A percentile compares a stretch with the other conserved stretches of the same genome.
These are phyloP conservation scores for Maccullochella peelii DNA, from an alignment of 2,113 vertebrate species.

Conservation along the genomic window DNA sequence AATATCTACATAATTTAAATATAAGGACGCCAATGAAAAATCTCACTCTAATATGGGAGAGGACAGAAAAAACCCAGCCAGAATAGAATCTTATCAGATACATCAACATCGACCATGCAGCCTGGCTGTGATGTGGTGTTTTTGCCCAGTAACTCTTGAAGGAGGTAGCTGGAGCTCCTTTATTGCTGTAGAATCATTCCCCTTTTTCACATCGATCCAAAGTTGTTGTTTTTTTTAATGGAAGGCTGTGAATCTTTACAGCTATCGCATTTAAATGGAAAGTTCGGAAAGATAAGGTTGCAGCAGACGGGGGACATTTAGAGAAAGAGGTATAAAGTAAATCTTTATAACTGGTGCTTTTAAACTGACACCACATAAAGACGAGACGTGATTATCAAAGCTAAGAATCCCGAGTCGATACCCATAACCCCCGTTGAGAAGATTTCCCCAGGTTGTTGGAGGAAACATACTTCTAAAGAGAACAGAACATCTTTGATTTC, in stretches of 20 bases:
- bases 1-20: not conserved
- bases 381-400: not conserved
- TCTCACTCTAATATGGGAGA: not conserved
- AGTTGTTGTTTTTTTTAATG: not conserved
- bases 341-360: not conserved
- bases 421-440: not conserved
- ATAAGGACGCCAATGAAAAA: not conserved
- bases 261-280: not conserved
- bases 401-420: not conserved
- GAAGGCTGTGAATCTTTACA: not conserved
- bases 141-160: not conserved
- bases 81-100: not conserved
- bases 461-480: not conserved
- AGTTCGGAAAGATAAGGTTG: not conserved
- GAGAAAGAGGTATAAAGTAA: not conserved
- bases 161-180: not conserved
- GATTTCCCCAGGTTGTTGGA: not conserved
- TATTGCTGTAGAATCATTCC: not conserved
- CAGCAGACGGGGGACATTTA: not conserved
- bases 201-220: not conserved
- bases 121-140: not conserved
- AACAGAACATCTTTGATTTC: not conserved
- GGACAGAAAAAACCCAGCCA: not conserved
- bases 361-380: not conserved
- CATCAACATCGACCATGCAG: not conserved